These are phyloP conservation scores for Chiloscyllium plagiosum DNA, from an alignment of 2,113 vertebrate species.

Conservation along the genomic window DNA sequence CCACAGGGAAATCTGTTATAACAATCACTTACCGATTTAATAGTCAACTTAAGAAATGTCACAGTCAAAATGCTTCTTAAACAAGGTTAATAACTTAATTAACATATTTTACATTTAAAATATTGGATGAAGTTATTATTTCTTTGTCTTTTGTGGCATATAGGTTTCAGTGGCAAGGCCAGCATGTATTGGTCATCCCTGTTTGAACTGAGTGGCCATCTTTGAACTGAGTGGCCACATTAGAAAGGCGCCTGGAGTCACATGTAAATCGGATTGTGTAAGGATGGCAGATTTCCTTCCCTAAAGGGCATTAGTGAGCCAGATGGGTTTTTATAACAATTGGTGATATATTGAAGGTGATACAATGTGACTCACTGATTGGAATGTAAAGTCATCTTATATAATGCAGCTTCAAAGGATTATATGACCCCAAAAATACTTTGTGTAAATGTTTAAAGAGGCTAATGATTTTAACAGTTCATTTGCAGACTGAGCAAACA, in stretches of 20 bases:
- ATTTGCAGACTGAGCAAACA: background rate
- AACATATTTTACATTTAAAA: background rate
- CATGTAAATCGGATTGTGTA: too few relatives aligned
- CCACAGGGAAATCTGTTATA: background rate
- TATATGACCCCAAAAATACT: background rate
- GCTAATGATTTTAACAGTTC: background rate
- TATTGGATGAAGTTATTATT: background rate
- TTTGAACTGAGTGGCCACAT: too few relatives aligned
- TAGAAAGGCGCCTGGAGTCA: too few relatives aligned
- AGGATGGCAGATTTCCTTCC: too few relatives aligned
- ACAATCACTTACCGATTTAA: background rate
- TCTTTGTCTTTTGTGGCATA: too few relatives aligned
- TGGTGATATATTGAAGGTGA: background rate
- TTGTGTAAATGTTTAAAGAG: background rate
- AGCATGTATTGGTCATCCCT: too few relatives aligned
- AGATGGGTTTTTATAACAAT: too few relatives aligned
- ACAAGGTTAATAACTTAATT: background rate
- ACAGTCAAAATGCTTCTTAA: background rate
- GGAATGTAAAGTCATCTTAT: background rate
- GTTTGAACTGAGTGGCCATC: too few relatives aligned
- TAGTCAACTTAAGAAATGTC: background rate
- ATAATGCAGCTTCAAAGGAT: background rate
- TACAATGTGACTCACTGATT: background rate
- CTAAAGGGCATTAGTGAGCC: too few relatives aligned
- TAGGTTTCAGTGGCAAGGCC: too few relatives aligned